Conservation (phyloP, 2,797 vertebrate genomes). For the Periophthalmus magnuspinnatus region DNA sequence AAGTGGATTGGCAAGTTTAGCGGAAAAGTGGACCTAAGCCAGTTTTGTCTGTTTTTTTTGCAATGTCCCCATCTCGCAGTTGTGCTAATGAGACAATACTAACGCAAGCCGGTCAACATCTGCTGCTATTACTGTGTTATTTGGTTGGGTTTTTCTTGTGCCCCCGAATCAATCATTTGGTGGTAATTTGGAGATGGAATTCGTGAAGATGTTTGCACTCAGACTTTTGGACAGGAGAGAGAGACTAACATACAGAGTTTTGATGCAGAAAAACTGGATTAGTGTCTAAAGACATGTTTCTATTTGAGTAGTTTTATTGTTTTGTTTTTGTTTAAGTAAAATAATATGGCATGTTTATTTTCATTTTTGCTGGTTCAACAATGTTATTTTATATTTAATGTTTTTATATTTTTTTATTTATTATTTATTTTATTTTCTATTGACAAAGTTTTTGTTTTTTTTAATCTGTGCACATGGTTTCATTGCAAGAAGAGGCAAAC, state of each 20-base stretch:
- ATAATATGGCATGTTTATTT: no score
- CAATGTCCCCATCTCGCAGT: slow-evolving; percentile 43
- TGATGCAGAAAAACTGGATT: no score
- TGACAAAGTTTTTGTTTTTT: no score
- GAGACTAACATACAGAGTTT: slow-evolving; percentile 1
- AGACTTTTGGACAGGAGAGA: slow-evolving; percentile 15
- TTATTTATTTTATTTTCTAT: no score
- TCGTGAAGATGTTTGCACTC: slow-evolving; percentile 19
- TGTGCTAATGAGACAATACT: slow-evolving; percentile 70
- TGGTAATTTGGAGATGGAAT: slow-evolving; percentile 16
- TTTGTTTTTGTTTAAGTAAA: no score
- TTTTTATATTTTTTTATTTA: no score
- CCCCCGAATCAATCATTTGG: slow-evolving; percentile 24
- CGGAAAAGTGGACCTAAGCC: not conserved
- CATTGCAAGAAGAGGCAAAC: no score
- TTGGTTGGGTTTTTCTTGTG: slow-evolving; percentile 16
- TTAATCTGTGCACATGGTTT: no score
- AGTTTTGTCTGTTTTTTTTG: slow-evolving; percentile 44
- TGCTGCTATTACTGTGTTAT: slow-evolving; percentile 49
- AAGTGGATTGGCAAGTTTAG: slow-evolving; percentile 48
- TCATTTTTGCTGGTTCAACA: no score
- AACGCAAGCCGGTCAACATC: slow-evolving; percentile 64
- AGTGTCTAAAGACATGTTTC: not conserved
- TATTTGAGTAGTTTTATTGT: not conserved
- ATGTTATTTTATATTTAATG: no score